These are phyloP conservation scores for Ceratina japonica DNA, from an alignment of 1,140 invertebrate species.

Conservation along the genomic window DNA sequence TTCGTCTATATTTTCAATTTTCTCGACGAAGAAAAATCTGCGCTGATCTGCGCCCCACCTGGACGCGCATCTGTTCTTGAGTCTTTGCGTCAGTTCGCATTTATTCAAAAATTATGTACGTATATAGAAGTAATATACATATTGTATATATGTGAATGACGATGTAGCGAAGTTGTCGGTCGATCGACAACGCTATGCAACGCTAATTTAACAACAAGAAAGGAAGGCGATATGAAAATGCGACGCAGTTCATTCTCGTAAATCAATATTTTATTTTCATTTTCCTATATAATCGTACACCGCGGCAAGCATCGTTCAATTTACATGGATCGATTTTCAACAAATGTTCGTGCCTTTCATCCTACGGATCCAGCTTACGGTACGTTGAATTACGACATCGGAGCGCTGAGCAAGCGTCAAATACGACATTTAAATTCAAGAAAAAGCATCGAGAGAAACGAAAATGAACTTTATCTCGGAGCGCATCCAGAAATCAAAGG, in stretches of 20 bases:
- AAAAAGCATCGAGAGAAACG: slow-evolving; percentile 41
- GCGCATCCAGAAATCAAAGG: slow-evolving; percentile 60
- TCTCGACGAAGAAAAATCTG: background rate
- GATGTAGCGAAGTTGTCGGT: too few species aligned
- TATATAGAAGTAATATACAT: background rate
- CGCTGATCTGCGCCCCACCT: too few species aligned
- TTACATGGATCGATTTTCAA: background rate
- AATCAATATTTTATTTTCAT: too few species aligned
- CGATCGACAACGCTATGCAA: too few species aligned
- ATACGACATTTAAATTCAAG: slow-evolving; percentile 46
- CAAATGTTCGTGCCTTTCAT: slow-evolving; percentile 47
- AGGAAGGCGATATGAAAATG: too few species aligned
- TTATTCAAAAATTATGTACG: background rate
- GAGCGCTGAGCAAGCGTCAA: slow-evolving; percentile 49
- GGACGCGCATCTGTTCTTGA: background rate
- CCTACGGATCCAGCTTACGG: slow-evolving; percentile 53
- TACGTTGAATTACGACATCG: slow-evolving; percentile 58
- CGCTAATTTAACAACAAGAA: too few species aligned
- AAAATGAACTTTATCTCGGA: slow-evolving; percentile 61
- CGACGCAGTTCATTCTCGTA: too few species aligned
- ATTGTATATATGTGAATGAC: too few species aligned
- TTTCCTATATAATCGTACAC: too few species aligned
- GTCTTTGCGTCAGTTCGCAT: background rate
- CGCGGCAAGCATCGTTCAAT: background rate
- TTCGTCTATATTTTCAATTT: too few species aligned